Conservation (phyloP, 1,140 invertebrate genomes). For the Cyclargus thomasi region DNA sequence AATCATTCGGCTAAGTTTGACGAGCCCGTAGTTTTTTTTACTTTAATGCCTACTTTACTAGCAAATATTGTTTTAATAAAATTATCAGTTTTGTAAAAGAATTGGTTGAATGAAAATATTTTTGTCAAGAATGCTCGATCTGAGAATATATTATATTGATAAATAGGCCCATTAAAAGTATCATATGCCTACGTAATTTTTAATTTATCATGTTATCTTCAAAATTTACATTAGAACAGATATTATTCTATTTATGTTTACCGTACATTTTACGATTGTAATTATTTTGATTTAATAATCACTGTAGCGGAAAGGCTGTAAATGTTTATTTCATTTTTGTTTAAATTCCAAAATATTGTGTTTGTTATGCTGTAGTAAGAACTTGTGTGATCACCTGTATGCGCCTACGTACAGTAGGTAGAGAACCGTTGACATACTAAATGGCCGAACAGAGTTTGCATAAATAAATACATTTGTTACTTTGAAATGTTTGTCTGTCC, state of each 20-base stretch:
- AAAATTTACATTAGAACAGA: no score
- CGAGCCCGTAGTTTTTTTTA: not conserved
- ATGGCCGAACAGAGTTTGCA: slow-evolving; percentile 45
- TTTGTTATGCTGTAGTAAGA: not conserved
- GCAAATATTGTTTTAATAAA: no score
- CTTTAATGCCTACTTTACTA: not conserved
- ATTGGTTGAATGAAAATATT: no score
- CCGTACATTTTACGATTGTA: not conserved
- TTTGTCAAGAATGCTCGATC: no score
- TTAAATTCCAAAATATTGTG: no score
- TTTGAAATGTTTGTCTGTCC: slow-evolving; percentile 38
- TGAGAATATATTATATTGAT: no score
- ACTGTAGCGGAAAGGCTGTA: not conserved
- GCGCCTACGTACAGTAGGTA: slow-evolving; percentile 36
- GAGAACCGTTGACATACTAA: slow-evolving; percentile 53
- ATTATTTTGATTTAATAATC: not conserved
- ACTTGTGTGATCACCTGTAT: slow-evolving; percentile 31
- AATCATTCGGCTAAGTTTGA: no score
- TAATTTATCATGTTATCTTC: no score
- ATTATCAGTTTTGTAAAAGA: no score
- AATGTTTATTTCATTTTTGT: no score
- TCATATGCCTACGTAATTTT: no score
- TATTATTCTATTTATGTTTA: not conserved
- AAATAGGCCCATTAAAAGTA: no score
- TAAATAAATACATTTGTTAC: slow-evolving; percentile 52